Percentiles rank a stretch among this genome's conserved stretches.
Conservation (phyloP, 2,888 invertebrate genomes). For the Hylaea fasciaria region DNA sequence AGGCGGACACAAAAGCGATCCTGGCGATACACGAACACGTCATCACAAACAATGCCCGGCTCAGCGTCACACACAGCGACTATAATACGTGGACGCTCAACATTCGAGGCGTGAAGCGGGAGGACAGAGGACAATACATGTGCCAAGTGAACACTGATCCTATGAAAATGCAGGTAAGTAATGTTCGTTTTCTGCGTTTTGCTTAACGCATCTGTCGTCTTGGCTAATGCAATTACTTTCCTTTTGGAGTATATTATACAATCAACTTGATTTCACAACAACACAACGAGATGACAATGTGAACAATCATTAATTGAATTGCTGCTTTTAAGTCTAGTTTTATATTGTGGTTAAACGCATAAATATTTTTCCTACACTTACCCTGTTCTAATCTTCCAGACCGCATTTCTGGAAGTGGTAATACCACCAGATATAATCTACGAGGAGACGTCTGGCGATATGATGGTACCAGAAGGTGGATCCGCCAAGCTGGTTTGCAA, state of each 20-base stretch:
- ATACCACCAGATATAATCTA: constrained; percentile 95
- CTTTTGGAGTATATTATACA: not conserved
- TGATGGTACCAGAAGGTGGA: constrained; percentile 97
- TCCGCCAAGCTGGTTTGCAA: constrained; percentile 94
- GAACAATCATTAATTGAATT: too few species aligned
- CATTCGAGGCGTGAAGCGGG: constrained; percentile 92
- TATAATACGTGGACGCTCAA: constrained; percentile 97
- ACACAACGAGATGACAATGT: too few species aligned
- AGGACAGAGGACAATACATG: constrained; percentile 96
- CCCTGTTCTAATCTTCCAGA: constrained; percentile 74
- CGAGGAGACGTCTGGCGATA: constrained; percentile 95
- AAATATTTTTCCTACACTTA: constrained; percentile 82
- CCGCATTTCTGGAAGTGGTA: constrained; percentile 95
- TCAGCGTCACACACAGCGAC: constrained; percentile 96
- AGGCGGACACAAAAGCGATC: constrained; percentile 96
- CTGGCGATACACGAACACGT: constrained; percentile 97
- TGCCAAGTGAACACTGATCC: constrained; percentile 98
- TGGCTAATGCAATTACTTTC: not conserved
- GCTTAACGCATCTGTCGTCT: not conserved
- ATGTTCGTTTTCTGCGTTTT: constrained; percentile 1
- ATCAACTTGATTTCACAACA: too few species aligned
- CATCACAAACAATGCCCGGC: constrained; percentile 95
- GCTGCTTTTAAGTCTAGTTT: too few species aligned
- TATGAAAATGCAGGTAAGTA: constrained; percentile 97
- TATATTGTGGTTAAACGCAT: too few species aligned